Evolutionary conservation across 2,113 vertebrate genomes (phyloP).

Genomic region (Mormoops blainvillei): DNA sequence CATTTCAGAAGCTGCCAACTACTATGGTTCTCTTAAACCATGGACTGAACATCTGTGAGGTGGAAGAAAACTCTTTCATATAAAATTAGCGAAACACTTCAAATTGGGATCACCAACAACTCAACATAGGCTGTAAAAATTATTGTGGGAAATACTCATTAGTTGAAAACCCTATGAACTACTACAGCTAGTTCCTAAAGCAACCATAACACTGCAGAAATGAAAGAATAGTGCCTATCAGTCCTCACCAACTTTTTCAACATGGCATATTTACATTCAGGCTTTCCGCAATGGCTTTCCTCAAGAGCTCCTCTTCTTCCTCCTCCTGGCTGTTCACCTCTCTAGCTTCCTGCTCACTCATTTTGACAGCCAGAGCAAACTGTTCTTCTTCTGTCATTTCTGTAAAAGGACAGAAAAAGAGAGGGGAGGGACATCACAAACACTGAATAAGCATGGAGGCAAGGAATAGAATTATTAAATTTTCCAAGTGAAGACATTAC

Average conservation of each 20-base stretch:
- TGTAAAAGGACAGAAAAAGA: conserved; percentile 64
- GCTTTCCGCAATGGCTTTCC: conserved; percentile 92
- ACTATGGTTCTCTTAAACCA: conserved; percentile 33
- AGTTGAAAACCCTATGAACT: conserved; percentile 12
- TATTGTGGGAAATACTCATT: neutral
- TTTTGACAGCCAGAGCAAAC: conserved; percentile 90
- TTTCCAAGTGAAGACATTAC: neutral
- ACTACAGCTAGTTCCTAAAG: neutral
- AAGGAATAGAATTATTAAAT: conserved; percentile 24
- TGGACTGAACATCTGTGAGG: neutral
- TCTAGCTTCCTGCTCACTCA: conserved; percentile 92
- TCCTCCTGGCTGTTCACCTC: conserved; percentile 81
- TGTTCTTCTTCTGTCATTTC: conserved; percentile 97
- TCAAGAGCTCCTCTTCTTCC: conserved; percentile 89
- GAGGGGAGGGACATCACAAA: conserved; percentile 22
- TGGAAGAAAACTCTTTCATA: conserved; percentile 21
- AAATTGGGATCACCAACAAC: conserved; percentile 27
- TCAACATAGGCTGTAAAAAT: conserved; percentile 3
- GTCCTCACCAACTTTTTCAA: conserved; percentile 64
- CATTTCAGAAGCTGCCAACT: conserved; percentile 28
- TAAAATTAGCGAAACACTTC: conserved; percentile 35
- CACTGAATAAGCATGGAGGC: neutral
- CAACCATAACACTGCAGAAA: neutral
- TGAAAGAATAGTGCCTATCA: neutral
- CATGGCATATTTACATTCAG: conserved; percentile 84